A percentile compares a stretch with the other conserved stretches of the same genome.
phyloP scores from a whole-genome alignment of 2,797 vertebrate species.

The Coendou prehensilis region DNA sequence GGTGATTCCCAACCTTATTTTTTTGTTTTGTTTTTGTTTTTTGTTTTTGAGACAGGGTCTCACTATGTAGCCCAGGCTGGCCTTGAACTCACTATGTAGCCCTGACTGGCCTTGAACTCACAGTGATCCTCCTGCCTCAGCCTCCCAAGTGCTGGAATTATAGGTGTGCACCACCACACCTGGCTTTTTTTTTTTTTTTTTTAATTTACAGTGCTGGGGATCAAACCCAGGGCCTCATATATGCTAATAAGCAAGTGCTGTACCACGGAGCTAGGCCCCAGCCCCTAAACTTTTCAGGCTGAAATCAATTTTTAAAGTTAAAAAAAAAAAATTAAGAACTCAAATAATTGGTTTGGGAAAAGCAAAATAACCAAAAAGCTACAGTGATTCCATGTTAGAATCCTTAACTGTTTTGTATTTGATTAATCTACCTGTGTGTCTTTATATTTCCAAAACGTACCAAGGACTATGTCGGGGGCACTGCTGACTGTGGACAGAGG shows the following conservation, averaged over 20 bases:
- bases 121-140: background rate
- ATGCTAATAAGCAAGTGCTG: background rate
- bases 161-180: background rate
- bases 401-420: background rate
- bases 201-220: background rate
- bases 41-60: background rate
- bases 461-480: background rate
- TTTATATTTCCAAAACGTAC: background rate
- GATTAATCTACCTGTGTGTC: background rate
- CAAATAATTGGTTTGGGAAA: conserved; percentile 5
- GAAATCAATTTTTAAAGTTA: background rate
- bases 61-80: background rate
- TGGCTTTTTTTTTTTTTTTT: background rate
- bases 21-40: background rate
- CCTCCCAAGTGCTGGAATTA: background rate
- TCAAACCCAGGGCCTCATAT: background rate
- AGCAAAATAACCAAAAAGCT: background rate
- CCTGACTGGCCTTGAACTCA: background rate
- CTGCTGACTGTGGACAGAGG: background rate
- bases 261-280: background rate
- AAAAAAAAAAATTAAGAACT: background rate
- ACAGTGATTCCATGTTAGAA: background rate
- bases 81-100: background rate
- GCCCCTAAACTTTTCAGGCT: background rate
- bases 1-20: background rate